Conservation (phyloP, 2,888 invertebrate species). For the Eubasilissa splendida region DNA sequence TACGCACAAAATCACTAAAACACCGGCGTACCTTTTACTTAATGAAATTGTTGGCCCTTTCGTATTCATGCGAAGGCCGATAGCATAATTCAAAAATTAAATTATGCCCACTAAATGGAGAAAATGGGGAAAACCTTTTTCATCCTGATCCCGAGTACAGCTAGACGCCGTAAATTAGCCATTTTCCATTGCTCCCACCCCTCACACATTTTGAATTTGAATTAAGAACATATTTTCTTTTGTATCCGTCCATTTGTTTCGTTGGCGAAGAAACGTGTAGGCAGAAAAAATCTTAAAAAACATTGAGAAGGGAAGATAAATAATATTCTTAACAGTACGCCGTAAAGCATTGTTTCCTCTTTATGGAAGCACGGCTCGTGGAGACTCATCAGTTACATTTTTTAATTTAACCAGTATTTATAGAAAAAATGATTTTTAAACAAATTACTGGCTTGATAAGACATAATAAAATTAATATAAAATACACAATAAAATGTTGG, state of each 20-base stretch:
- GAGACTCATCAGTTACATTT: not conserved
- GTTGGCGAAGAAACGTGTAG: constrained; percentile 42
- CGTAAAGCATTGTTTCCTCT: constrained; percentile 49
- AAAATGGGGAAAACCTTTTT: constrained; percentile 54
- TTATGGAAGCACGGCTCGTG: constrained; percentile 42
- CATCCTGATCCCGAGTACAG: constrained; percentile 46
- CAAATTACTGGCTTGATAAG: too few relatives aligned
- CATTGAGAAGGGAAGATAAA: constrained; percentile 54
- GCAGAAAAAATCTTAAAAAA: constrained; percentile 51
- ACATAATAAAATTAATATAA: too few relatives aligned
- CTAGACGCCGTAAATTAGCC: constrained; percentile 58
- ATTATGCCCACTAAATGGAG: constrained; percentile 52
- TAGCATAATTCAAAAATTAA: constrained; percentile 53
- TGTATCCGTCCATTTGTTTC: constrained; percentile 56
- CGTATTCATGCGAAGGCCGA: constrained; percentile 45
- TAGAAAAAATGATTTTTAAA: too few relatives aligned
- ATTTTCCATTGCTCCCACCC: constrained; percentile 50
- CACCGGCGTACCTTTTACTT: constrained; percentile 35
- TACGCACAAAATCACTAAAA: constrained; percentile 37
- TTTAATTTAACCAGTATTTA: too few relatives aligned
- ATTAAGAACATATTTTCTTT: constrained; percentile 59
- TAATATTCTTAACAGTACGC: constrained; percentile 48
- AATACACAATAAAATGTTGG: too few relatives aligned
- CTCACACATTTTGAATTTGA: constrained; percentile 58
- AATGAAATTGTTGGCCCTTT: constrained; percentile 49